Evolutionary conservation across 2,797 vertebrate species (phyloP).

Genomic region (Labeo calbasu): DNA sequence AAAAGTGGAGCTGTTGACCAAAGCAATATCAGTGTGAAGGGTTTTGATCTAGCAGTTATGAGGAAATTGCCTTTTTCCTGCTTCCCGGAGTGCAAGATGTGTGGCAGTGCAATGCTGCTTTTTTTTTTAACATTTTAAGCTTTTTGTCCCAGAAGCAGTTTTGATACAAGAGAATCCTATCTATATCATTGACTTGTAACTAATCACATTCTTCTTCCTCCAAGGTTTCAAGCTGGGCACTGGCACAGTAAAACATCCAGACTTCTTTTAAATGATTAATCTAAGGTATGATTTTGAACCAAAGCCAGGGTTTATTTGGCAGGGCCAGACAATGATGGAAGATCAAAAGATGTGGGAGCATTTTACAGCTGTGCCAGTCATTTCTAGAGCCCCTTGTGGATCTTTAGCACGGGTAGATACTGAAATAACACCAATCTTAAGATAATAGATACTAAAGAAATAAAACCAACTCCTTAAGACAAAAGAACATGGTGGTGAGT

Average conservation of each 20-base stretch:
- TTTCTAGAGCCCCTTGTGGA: constrained; percentile 58
- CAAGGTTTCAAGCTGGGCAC: not conserved
- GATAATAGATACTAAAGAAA: not conserved
- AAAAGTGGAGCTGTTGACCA: not conserved
- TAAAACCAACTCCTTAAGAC: not conserved
- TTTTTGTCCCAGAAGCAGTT: constrained; percentile 10
- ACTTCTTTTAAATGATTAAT: constrained; percentile 62
- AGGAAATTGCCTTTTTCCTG: constrained; percentile 7
- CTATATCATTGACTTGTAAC: not conserved
- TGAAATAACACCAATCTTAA: not conserved
- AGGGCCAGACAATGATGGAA: constrained; percentile 57
- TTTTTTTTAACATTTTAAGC: not conserved
- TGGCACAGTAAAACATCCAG: constrained; percentile 41
- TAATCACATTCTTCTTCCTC: not conserved
- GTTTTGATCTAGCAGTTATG: constrained; percentile 11
- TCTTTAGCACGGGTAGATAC: constrained; percentile 56
- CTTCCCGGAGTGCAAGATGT: not conserved
- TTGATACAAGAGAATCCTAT: not conserved
- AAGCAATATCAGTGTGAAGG: constrained; percentile 6
- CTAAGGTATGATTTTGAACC: constrained; percentile 56
- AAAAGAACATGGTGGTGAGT: not conserved
- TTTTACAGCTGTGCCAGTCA: constrained; percentile 71
- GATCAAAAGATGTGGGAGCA: constrained; percentile 68
- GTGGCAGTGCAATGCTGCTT: not conserved
- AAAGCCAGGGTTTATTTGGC: constrained; percentile 66